Base-by-base conservation (phyloP, 2,888 invertebrate genomes). In the Lithophane leautieri region DNA sequence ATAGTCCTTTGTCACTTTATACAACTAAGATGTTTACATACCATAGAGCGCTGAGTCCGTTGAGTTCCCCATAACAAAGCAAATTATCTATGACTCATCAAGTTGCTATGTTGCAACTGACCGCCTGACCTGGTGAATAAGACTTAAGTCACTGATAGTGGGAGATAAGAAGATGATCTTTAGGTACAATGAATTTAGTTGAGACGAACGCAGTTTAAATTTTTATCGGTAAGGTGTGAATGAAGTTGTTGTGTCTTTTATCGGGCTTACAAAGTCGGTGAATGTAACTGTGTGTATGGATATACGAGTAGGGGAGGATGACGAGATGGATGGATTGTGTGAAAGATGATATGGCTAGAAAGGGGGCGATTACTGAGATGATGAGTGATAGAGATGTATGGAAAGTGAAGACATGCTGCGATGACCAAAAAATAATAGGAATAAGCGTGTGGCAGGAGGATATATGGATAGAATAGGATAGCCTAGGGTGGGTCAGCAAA, bases 41-140 rank as follows among this genome's bases (percentile, higher is more conserved):
- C 79, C 79, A 67, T 73, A 72, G 84, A 58, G 11, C 25, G 63
- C 0, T 63, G n/a, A 71, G 42, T 70, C 78, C 77, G 40, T 68
- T 69, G 42, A 47, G 78, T 82, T 84, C 58, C 70, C 83, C 69
- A 87, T 83, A 89, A 89, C 89, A 89, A 86, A 83, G 88, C 85
- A 65, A 75, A 78, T 86, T 88, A 76, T 86, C 76, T 74, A 62
- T 83, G 87, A 81, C 70, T 84, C 86, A 87, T 60, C 68, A 42
- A 61, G 16, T 34, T 56, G 83, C 79, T 76, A 84, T 85, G 87
- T 84, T 73, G 85, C 87, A 87, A 86, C 81, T 87, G 85, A 83
- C 87, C 83, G 86, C 34, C 73, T 87, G 86, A 87, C 86, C 87
- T 79, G 86, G 63, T 81, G 79, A 63, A 63, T 73, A 79, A 62